Base-by-base conservation (phyloP, 2,888 invertebrate genomes). In the Hydraecia micacea region DNA sequence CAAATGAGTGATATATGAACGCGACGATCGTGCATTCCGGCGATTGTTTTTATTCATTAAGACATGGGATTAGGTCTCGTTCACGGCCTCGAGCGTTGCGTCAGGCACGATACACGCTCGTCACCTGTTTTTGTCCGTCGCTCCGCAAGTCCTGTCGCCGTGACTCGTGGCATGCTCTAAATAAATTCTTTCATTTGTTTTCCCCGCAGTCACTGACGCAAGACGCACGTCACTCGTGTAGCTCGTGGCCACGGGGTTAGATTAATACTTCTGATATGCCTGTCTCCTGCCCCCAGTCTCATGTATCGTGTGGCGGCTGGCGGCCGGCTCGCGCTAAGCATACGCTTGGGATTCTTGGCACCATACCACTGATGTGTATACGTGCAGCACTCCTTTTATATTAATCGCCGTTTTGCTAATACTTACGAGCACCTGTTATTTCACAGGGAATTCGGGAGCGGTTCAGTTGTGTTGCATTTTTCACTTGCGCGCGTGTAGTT, bases 331-430 rank as follows among this genome's bases (percentile, higher is more conserved):
- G 74, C 86, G 69, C 75, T 87, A 89, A 90, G 83, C 88, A 84
- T 77, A 84, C 90, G 74, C 84, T 82, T 66, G 81, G 87, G 89
- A 86, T 86, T 87, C 88, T 87, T 85, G 82, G 83, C 83, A 82
- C 81, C 77, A 78, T 79, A 85, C 75, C 81, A 73, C 79, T 81
- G 81, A 84, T 84, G 75, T 85, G 84, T 87, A 85, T 87, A 86
- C 86, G 75, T 80, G 85, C 66, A 65, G 60, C 73, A 80, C 84
- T 87, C 83, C 77, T 87, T 86, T 87, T 87, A 74, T 84, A 84
- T 87, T 84, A 87, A 87, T 86, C 81, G 86, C 80, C 77, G 77
- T 76, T 78, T 82, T 80, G 69, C 71, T 84, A 78, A 82, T 82
- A 84, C 82, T 82, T 80, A 81, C 75, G 84, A 79, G 79, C 82